Percentiles rank a stretch among this genome's conserved stretches.
Evolutionary conservation across 2,113 vertebrate genomes (phyloP).

Genomic region (Ornithorhynchus anatinus): DNA sequence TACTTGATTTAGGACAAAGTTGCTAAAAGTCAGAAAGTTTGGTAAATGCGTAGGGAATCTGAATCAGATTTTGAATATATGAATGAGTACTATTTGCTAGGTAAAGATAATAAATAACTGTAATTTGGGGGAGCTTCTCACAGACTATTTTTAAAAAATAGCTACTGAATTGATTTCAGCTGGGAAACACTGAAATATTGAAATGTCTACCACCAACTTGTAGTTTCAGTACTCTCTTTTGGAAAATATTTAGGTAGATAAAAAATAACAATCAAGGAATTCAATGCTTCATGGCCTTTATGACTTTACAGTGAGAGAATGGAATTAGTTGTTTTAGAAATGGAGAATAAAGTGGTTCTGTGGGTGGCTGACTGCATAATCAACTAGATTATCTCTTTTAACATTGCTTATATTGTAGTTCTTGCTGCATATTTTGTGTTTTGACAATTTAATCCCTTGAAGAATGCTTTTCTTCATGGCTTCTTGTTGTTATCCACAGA

Average conservation of each 20-base stretch:
- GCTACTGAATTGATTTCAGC: conserved; percentile 19
- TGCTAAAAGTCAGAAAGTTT: conserved; percentile 77
- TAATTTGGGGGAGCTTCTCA: conserved; percentile 2
- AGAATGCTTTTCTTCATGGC: conserved; percentile 8
- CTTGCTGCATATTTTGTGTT: conserved; percentile 25
- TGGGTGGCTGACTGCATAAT: conserved; percentile 37
- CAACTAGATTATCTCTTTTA: conserved; percentile 10
- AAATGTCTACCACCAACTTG: background rate
- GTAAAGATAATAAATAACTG: conserved; percentile 4
- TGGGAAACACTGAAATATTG: conserved; percentile 20
- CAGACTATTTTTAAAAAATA: conserved; percentile 16
- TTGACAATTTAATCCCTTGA: conserved; percentile 55
- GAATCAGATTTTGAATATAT: conserved; percentile 15
- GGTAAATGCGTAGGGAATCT: conserved; percentile 36
- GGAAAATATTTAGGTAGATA: background rate
- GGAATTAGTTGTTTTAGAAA: conserved; percentile 31
- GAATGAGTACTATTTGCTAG: conserved; percentile 1
- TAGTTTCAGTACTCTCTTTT: conserved; percentile 30
- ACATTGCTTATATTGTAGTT: conserved; percentile 19
- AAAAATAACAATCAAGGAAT: conserved; percentile 5
- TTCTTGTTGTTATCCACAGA: conserved; percentile 78
- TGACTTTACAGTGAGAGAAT: conserved; percentile 13
- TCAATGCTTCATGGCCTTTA: conserved; percentile 41
- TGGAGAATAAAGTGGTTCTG: conserved; percentile 35
- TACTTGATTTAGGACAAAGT: conserved; percentile 65